Conservation (phyloP, 2,113 vertebrate species). For the Promerops cafer region DNA sequence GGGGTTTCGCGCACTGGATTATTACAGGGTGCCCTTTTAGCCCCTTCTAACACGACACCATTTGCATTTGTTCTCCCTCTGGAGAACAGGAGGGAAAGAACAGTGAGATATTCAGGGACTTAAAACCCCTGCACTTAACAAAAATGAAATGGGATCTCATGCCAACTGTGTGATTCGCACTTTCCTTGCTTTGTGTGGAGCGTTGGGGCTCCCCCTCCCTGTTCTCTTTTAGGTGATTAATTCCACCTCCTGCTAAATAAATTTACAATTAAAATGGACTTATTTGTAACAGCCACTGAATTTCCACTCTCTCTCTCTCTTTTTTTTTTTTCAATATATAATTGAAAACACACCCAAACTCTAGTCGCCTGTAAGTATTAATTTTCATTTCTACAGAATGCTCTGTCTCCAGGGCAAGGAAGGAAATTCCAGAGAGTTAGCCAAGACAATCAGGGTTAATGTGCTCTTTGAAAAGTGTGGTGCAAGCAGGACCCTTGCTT, state of each 20-base stretch:
- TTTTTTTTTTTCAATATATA: neutral
- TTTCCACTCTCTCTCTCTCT: neutral
- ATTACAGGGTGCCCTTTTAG: constrained; percentile 59
- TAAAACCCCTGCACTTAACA: constrained; percentile 45
- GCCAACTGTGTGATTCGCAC: constrained; percentile 33
- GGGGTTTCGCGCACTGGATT: neutral
- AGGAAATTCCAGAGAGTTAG: constrained; percentile 68
- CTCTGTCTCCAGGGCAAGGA: constrained; percentile 61
- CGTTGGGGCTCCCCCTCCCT: neutral
- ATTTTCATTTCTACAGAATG: constrained; percentile 65
- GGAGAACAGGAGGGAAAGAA: constrained; percentile 54
- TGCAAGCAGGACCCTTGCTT: neutral
- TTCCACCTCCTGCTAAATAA: constrained; percentile 51
- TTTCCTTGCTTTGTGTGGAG: neutral
- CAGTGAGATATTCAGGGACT: constrained; percentile 52
- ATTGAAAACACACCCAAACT: constrained; percentile 65
- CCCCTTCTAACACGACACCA: constrained; percentile 50
- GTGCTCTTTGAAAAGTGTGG: constrained; percentile 47
- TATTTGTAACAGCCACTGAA: constrained; percentile 55
- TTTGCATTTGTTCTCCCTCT: constrained; percentile 57
- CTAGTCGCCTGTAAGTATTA: constrained; percentile 55
- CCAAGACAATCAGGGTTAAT: constrained; percentile 67
- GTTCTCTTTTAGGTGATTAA: constrained; percentile 3
- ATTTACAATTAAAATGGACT: constrained; percentile 53
- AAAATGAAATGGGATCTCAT: constrained; percentile 54